Conservation (phyloP, 1,140 invertebrate species). For the Dendrolimus kikuchii region DNA sequence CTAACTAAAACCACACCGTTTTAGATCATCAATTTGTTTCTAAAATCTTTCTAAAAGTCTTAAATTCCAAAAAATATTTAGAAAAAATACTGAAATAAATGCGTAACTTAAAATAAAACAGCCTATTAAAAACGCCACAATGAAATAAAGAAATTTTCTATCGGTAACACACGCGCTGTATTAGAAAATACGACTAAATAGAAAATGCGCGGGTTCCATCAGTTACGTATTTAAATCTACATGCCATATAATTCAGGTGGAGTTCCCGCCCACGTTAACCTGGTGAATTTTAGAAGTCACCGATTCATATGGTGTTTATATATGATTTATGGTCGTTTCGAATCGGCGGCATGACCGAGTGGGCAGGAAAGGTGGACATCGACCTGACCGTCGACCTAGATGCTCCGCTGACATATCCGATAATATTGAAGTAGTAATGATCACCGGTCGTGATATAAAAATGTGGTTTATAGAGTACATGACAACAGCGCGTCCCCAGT, state of each 20-base stretch:
- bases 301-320: slow-evolving; percentile 13
- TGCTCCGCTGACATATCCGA: slow-evolving; percentile 41
- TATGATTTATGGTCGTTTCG: slow-evolving; percentile 26
- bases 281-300: slow-evolving; percentile 29
- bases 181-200: slow-evolving; percentile 8
- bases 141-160: neutral
- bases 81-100: too few species aligned
- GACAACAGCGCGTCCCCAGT: too few species aligned
- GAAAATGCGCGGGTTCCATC: slow-evolving; percentile 6
- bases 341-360: slow-evolving; percentile 33
- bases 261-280: slow-evolving; percentile 25
- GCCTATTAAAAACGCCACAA: too few species aligned
- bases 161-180: slow-evolving; percentile 10
- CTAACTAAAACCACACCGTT: too few species aligned
- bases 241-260: slow-evolving; percentile 4
- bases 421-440: slow-evolving; percentile 42
- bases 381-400: slow-evolving; percentile 54
- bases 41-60: too few species aligned
- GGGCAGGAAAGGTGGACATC: slow-evolving; percentile 32
- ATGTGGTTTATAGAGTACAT: too few species aligned
- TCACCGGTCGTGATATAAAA: slow-evolving; percentile 13
- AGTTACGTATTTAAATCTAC: neutral
- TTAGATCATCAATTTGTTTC: too few species aligned
- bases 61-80: too few species aligned
- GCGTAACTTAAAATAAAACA: too few species aligned